These are phyloP conservation scores for Siderastrea radians DNA, from an alignment of 92 coral and sea anemone genomes.

Conservation along the genomic window DNA sequence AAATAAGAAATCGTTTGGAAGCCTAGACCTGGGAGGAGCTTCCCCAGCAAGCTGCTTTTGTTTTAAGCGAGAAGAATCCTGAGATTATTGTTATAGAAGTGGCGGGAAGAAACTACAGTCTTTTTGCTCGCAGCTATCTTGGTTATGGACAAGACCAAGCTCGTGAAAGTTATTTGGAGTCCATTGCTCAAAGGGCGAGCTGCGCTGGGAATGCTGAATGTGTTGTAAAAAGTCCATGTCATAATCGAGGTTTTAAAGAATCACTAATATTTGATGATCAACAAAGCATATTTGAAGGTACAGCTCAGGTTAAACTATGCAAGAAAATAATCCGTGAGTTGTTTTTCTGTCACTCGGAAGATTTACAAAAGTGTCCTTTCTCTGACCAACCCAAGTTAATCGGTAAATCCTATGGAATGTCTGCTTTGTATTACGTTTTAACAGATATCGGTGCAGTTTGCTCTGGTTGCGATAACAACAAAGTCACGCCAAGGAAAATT, in stretches of 20 bases:
- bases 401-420: constrained; percentile 57
- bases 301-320: constrained; percentile 19
- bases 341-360: constrained; percentile 56
- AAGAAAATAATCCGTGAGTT: constrained; percentile 8
- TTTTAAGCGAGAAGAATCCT: not conserved
- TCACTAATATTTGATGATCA: constrained; percentile 10
- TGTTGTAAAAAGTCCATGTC: constrained; percentile 63
- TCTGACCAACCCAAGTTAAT: constrained; percentile 56
- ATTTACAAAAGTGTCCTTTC: constrained; percentile 43
- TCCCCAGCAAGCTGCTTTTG: constrained; percentile 65
- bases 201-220: not conserved
- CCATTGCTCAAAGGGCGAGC: constrained; percentile 7
- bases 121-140: constrained; percentile 70
- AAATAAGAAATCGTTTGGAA: not conserved
- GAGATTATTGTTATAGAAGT: constrained; percentile 8
- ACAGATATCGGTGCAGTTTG: constrained; percentile 52
- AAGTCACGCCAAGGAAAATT: not conserved
- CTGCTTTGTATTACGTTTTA: constrained; percentile 53
- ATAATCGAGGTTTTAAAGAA: constrained; percentile 48
- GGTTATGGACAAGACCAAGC: constrained; percentile 70
- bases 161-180: constrained; percentile 25
- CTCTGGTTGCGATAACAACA: constrained; percentile 29
- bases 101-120: constrained; percentile 28
- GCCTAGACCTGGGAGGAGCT: constrained; percentile 70
- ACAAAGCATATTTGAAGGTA: constrained; percentile 27